These are phyloP conservation scores for Microtus oregoni DNA, from an alignment of 2,113 vertebrate species.

Conservation along the genomic window DNA sequence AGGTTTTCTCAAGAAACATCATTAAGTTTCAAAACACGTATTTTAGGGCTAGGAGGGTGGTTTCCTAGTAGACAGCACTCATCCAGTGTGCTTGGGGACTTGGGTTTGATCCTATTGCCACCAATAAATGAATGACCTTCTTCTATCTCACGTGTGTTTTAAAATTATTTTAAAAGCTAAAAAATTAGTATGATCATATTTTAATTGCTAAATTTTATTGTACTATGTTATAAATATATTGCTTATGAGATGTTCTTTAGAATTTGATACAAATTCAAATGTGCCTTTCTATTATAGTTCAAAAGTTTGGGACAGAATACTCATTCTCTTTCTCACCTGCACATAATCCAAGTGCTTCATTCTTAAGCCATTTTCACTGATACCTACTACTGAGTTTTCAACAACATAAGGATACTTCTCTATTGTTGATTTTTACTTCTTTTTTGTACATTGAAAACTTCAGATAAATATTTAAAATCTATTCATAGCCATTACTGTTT, in stretches of 20 bases:
- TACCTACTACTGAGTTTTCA: neutral
- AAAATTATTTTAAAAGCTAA: neutral
- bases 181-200: neutral
- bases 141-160: neutral
- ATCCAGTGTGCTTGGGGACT: neutral
- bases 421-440: neutral
- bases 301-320: neutral
- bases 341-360: neutral
- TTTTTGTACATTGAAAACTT: neutral
- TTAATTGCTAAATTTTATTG: neutral
- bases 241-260: neutral
- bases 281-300: neutral
- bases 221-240: neutral
- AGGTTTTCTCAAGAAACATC: neutral
- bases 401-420: neutral
- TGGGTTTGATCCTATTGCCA: neutral
- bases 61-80: neutral
- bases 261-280: neutral
- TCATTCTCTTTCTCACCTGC: neutral
- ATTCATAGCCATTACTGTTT: neutral
- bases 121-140: neutral
- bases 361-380: neutral
- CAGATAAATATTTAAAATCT: neutral
- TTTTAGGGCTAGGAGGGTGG: neutral
- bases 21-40: neutral